Base-by-base conservation (phyloP, 2,888 invertebrate genomes). In the Icerya purchasi region DNA sequence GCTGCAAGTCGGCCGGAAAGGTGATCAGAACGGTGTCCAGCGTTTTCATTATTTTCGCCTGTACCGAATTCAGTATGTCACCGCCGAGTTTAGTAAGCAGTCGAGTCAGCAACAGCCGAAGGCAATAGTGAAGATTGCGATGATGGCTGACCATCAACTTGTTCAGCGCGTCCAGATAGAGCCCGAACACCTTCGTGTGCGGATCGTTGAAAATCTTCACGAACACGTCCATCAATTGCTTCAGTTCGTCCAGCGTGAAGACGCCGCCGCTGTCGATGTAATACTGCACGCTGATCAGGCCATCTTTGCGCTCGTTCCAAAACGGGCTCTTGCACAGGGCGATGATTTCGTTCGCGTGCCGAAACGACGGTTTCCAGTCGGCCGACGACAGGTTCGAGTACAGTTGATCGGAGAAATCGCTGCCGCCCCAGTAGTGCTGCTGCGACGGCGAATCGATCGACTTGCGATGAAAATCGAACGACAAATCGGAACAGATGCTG, bases 151-250 rank as follows among this genome's bases (percentile, higher is more conserved):
- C 76, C 59, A 97, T 82, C 67, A 96, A 77, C 70, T 93, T 93
- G 68, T 87, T 86, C 51, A 97, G 80, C 0, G 92, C 88, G 70
- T 97, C 97, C 69, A 96, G 75, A 72, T 94, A 91, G 62, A 94
- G 75, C 55, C 88, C 86, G 74, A 96, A 87, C 65, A 93, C 77
- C 75, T 90, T 86, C 67, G 93, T 81, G 74, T 96, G 90, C 2
- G 92, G 88, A 73, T 97, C 96, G 78, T 92, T 91, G 71, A 97
- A 94, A 89, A 96, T 91, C 75, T 90, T 86, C 63, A 90, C 86
- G 69, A 94, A 88, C 63, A 91, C 84, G 67, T 96, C 94, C 0
- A 91, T 87, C n/a, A 93, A 80, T 64, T 85, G 81, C 63, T 84
- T 80, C 61, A 91, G 75, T 68, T 91, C 88, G 1, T 78, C 76